Conservation (phyloP, 2,113 vertebrate genomes). For the Thunnus thynnus region DNA sequence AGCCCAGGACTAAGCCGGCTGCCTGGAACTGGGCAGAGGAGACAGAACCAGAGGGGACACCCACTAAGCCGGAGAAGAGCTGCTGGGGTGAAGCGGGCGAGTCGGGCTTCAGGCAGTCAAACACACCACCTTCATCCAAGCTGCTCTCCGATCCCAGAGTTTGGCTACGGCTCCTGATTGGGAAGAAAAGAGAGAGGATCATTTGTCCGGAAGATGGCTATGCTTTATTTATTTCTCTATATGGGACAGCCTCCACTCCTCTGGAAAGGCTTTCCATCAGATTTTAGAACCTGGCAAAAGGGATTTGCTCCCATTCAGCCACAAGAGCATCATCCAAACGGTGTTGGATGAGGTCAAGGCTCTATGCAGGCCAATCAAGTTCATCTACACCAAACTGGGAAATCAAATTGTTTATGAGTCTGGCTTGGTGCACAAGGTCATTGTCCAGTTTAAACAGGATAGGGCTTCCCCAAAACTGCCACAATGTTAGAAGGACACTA, state of each 20-base stretch:
- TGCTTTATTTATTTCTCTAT: not conserved
- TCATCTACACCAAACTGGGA: no score
- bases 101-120: constrained; percentile 95
- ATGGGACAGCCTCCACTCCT: no score
- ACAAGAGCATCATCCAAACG: not conserved
- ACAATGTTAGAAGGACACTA: no score
- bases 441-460: no score
- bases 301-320: not conserved
- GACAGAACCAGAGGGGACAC: constrained; percentile 87
- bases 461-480: no score
- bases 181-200: not conserved
- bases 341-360: not conserved
- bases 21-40: constrained; percentile 90
- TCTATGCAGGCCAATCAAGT: not conserved
- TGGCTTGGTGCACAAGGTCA: no score
- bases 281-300: no score
- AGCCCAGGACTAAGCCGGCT: constrained; percentile 91
- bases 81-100: constrained; percentile 88
- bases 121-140: constrained; percentile 93
- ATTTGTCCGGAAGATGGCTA: not conserved
- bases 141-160: constrained; percentile 92
- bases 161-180: constrained; percentile 91
- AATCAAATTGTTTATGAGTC: no score
- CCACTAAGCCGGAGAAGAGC: constrained; percentile 92
- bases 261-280: no score